A percentile compares a stretch with the other conserved stretches of the same genome.
phyloP scores from a whole-genome alignment of 2,888 invertebrate species.

The Ectemnius lituratus region DNA sequence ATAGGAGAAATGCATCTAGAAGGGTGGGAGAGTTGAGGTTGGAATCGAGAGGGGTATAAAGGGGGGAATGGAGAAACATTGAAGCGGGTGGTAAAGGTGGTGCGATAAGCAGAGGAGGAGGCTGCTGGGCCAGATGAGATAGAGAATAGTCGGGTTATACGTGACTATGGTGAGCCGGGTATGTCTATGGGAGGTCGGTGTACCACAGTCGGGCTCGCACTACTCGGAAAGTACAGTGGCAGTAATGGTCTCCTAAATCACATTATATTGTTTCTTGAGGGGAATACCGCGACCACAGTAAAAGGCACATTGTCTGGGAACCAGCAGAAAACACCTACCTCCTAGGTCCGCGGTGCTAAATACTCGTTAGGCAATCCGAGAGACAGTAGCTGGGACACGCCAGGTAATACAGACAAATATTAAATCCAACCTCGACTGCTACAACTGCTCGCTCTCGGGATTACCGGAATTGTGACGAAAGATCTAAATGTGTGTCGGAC shows the following conservation, averaged over 20 bases:
- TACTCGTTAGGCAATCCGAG: neutral
- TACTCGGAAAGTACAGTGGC: slow-evolving; percentile 72
- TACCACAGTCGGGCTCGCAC: slow-evolving; percentile 63
- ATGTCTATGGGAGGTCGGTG: slow-evolving; percentile 61
- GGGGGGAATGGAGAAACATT: neutral
- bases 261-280: slow-evolving; percentile 76
- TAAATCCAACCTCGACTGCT: neutral
- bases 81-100: neutral
- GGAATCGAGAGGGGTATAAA: neutral
- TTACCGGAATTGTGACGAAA: slow-evolving; percentile 50
- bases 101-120: slow-evolving; percentile 23
- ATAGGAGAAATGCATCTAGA: neutral
- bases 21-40: neutral
- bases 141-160: slow-evolving; percentile 63
- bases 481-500: slow-evolving; percentile 25
- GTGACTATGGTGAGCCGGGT: slow-evolving; percentile 57
- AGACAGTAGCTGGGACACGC: neutral
- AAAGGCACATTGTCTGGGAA: slow-evolving; percentile 35
- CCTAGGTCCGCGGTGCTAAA: slow-evolving; percentile 4
- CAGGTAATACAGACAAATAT: neutral
- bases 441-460: slow-evolving; percentile 41
- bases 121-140: slow-evolving; percentile 48
- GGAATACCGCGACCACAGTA: slow-evolving; percentile 22
- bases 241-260: slow-evolving; percentile 76
- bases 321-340: slow-evolving; percentile 42